Evolutionary conservation across 2,888 invertebrate species (phyloP).

Genomic region (Laspeyria flexula): DNA sequence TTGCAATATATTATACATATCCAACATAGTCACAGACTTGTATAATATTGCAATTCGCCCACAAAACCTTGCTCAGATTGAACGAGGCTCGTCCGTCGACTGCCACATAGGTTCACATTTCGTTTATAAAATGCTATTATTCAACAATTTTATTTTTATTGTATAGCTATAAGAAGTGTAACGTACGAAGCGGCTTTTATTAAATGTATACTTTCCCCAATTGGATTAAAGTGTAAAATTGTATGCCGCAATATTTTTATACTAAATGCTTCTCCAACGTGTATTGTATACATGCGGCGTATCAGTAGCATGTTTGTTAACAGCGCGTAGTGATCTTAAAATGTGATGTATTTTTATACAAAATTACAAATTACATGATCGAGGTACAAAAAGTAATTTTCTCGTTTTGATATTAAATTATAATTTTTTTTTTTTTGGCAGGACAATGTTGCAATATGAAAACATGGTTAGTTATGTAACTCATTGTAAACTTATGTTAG

Average conservation of each 20-base stretch:
- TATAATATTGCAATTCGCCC: constrained; percentile 20
- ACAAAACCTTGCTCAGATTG: constrained; percentile 31
- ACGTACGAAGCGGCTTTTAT: constrained; percentile 23
- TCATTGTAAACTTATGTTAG: constrained; percentile 38
- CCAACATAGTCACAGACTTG: constrained; percentile 1
- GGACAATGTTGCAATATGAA: constrained; percentile 22
- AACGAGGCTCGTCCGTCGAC: constrained; percentile 33
- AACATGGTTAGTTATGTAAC: constrained; percentile 29
- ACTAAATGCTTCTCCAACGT: constrained; percentile 18
- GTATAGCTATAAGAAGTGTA: constrained; percentile 27
- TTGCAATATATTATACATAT: constrained; percentile 7
- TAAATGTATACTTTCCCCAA: constrained; percentile 21
- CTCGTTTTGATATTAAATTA: constrained; percentile 35
- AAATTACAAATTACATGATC: constrained; percentile 40
- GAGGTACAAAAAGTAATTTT: constrained; percentile 30
- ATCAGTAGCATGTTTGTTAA: constrained; percentile 18
- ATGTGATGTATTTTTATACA: constrained; percentile 61
- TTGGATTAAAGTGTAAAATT: constrained; percentile 12
- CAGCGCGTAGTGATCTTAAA: constrained; percentile 44
- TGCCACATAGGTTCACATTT: constrained; percentile 28
- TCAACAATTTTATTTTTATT: constrained; percentile 16
- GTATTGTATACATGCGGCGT: constrained; percentile 16
- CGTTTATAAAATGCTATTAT: constrained; percentile 18
- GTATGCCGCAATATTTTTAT: constrained; percentile 26
- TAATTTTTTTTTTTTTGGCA: constrained; percentile 33